Conservation (phyloP, 2,113 vertebrate genomes). For the Felis catus region DNA sequence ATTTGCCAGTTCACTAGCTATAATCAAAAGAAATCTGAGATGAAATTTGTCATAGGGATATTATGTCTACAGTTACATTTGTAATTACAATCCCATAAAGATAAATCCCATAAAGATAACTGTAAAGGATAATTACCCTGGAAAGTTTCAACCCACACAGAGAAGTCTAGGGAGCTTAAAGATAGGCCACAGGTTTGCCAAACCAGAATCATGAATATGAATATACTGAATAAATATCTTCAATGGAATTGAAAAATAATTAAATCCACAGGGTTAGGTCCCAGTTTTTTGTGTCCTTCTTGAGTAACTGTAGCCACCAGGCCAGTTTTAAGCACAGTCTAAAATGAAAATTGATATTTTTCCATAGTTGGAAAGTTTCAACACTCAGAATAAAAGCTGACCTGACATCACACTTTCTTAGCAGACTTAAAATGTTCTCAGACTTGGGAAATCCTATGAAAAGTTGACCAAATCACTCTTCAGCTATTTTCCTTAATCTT, state of each 20-base stretch:
- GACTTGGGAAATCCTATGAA: slow-evolving; percentile 51
- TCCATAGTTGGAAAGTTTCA: slow-evolving; percentile 53
- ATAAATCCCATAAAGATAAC: slow-evolving; percentile 5
- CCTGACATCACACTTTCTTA: background rate
- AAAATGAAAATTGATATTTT: slow-evolving; percentile 36
- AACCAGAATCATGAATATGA: background rate
- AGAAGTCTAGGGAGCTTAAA: background rate
- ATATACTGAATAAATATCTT: background rate
- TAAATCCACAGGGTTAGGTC: background rate
- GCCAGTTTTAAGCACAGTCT: background rate
- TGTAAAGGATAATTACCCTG: background rate
- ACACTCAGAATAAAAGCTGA: slow-evolving; percentile 35
- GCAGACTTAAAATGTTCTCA: slow-evolving; percentile 21
- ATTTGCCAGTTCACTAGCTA: background rate
- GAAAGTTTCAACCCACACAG: background rate
- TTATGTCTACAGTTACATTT: background rate
- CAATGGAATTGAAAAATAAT: slow-evolving; percentile 6
- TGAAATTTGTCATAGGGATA: background rate
- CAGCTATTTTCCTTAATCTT: background rate
- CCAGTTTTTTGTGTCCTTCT: background rate
- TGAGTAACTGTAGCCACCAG: background rate
- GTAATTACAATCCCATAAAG: slow-evolving; percentile 3
- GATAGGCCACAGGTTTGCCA: background rate
- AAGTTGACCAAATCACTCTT: background rate
- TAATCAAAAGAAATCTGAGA: background rate